A percentile compares a stretch with the other conserved stretches of the same genome.
These are phyloP conservation scores for Syrista parreyssii DNA, from an alignment of 2,888 invertebrate species.

Conservation along the genomic window DNA sequence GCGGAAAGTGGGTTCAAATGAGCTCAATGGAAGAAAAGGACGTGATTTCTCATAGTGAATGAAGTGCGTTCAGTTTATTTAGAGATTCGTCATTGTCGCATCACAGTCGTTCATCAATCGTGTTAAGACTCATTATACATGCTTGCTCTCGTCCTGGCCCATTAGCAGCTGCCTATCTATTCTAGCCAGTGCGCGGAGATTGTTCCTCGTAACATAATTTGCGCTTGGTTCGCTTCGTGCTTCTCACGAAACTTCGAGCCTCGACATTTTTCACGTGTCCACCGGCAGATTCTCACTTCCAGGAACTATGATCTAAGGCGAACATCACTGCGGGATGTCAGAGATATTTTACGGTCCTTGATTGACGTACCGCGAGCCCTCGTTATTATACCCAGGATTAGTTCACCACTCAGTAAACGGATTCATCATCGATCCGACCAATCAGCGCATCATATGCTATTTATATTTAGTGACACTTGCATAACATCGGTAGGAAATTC, in stretches of 20 bases:
- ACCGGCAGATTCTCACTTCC: not conserved
- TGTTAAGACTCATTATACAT: constrained; percentile 6
- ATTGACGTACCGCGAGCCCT: not conserved
- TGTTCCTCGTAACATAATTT: not conserved
- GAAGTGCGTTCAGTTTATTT: constrained; percentile 1
- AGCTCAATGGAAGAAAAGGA: constrained; percentile 1
- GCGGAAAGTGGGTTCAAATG: not conserved
- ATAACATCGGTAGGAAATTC: not conserved
- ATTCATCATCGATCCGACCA: not conserved
- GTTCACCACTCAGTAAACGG: not conserved
- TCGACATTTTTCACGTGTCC: not conserved
- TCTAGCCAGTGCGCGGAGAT: not conserved
- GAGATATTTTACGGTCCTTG: constrained; percentile 2
- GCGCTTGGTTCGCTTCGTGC: not conserved
- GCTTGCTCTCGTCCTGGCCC: not conserved
- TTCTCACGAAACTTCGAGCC: not conserved
- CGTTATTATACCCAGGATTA: not conserved
- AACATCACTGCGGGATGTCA: constrained; percentile 1
- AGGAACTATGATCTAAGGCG: constrained; percentile 6
- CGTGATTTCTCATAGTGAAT: not conserved
- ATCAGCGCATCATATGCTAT: not conserved
- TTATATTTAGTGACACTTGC: not conserved
- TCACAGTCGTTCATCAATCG: not conserved
- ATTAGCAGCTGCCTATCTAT: not conserved
- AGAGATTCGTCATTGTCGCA: constrained; percentile 9